Base-by-base conservation (phyloP, 1,140 invertebrate species). In the Solenopsis fugax region DNA sequence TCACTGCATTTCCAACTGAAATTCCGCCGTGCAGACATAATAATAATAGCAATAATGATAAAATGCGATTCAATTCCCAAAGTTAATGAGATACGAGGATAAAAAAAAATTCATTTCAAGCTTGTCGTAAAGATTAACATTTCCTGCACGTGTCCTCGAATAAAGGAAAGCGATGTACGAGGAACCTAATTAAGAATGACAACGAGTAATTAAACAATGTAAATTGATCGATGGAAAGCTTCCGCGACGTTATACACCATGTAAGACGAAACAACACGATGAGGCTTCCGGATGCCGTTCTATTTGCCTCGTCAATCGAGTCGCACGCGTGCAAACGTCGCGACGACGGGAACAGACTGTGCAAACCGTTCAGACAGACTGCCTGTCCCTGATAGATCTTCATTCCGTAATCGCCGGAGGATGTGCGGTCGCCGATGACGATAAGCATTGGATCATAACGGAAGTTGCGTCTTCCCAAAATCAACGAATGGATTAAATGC, bases 371-470 rank as follows among this genome's bases (percentile, higher is more conserved):
- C 12, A 45, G 54, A 10, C 18, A 56, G 37, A 82, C 82, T 77
- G 87, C 80, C 13, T 64, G 21, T 80, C 77, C 56, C 13, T 60
- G 64, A 54, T 24, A 58, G 56, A 84, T 90, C 54, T 48, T 24
- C 41, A 75, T 87, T 60, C 54, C 54, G 67, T 45, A 69, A 90
- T 71, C 69, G 62, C 9, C 77, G 45, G 65, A 89, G 78, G 88
- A 89, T 89, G 69, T 72, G 89, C 86, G 89, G 89, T 85, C 56
- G 88, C 45, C 86, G 80, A 77, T 85, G 60, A 76, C 69, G 85
- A 88, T 88, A 88, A 90, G 48, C 41, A 71, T 50, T 87, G 50
- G 72, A 60, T 89, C 69, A 34, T 24, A 5, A 12, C 75, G 86
- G 64, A 90, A 86, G 24, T 62, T 81, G 76, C 21, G 76, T 69